Percentiles rank a stretch among this genome's conserved stretches.
Evolutionary conservation across 1,140 invertebrate species (phyloP).

Genomic region (Hyposmocoma kahamanoa): DNA sequence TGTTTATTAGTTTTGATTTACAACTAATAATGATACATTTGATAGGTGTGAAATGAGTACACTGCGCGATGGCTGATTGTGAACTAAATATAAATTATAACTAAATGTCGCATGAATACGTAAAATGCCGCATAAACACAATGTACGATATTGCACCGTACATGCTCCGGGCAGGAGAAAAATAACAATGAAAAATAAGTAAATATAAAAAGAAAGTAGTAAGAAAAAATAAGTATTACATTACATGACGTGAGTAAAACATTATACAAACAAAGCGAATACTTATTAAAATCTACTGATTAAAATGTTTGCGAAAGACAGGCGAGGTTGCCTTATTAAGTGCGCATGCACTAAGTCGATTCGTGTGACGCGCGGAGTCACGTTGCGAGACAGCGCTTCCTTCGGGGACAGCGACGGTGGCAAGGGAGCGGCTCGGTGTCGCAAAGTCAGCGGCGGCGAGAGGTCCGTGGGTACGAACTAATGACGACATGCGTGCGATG

Average conservation of each 20-base stretch:
- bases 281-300: background rate
- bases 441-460: background rate
- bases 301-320: background rate
- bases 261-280: background rate
- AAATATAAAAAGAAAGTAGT: too few relatives aligned
- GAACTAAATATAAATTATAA: too few relatives aligned
- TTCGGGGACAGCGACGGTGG: background rate
- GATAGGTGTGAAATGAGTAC: too few relatives aligned
- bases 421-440: too few relatives aligned
- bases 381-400: background rate
- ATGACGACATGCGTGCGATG: background rate
- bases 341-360: background rate
- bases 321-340: background rate
- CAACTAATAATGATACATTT: too few relatives aligned
- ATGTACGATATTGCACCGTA: background rate
- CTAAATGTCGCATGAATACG: too few relatives aligned
- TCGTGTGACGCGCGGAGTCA: background rate
- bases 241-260: background rate
- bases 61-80: too few relatives aligned
- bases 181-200: background rate
- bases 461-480: background rate
- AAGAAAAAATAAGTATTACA: too few relatives aligned
- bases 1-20: too few relatives aligned
- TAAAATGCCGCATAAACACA: too few relatives aligned
- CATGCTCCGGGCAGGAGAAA: background rate